Evolutionary conservation across 2,113 vertebrate species (phyloP), one percentile per base, ranked within the genome.

Genomic region (Rhabdomys dilectus): DNA sequence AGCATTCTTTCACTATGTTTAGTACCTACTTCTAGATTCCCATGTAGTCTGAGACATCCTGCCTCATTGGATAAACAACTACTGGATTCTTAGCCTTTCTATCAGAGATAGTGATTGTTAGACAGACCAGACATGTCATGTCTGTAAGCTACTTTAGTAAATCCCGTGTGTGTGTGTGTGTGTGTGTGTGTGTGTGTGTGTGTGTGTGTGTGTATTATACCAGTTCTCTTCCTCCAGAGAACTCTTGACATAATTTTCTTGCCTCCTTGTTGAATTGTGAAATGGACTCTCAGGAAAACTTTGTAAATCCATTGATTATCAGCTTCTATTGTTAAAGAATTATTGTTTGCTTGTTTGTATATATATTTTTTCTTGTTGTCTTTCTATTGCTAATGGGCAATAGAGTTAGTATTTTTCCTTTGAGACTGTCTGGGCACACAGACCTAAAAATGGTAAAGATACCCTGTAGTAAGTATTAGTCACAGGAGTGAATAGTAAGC

Each of bases 241-340:
- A 19, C 81, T 62, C 58, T 62, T 62, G 24, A 29, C 58, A 19
- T 8, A 84, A 48, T 53, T 96, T 77, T 9, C 48, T 94, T 97
- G 94, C 75, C 2, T 76, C 73, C 85, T 88, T 21, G 4, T 91
- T 88, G 91, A 95, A 82, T 89, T 92, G 62, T 91, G 34, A 95
- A 88, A 58, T 64, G 86, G 80, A 34, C 34, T 64, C 56, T 91
- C 56, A 42, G 82, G 58, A 82, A 82, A 72, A 70, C 70, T 12
- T 81, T 90, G 19, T 77, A 58, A 93, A 86, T 53, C 90, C 3
- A 10, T 78, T 68, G 42, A 58, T 39, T 62, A 95, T 68, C 3
- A 53, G 15, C 92, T 90, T 75, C 48, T 6, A 53, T 4, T 91
- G 72, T 84, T 70, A 75, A 77, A 84, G 1, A 73, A 2, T 89